Base-by-base conservation (phyloP, 2,888 invertebrate genomes). In the Fragum sueziense region DNA sequence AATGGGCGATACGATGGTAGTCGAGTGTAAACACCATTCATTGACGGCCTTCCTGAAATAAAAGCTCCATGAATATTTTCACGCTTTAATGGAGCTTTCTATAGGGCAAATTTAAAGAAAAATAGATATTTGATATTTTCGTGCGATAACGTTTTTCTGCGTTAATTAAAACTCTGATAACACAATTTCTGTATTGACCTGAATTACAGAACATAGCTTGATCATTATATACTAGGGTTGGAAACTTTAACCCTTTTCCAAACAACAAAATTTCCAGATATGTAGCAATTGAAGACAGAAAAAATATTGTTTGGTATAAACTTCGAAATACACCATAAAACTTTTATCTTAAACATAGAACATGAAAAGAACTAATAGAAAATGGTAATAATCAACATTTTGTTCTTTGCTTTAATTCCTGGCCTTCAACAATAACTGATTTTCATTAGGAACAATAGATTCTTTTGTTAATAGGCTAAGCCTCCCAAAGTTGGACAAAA, bases 21-120 rank as follows among this genome's bases (percentile, higher is more conserved):
- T 65, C 65, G 34, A 65, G 65, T 65, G 65, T 65, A 29, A 69
- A 69, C 33, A 47, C n/a, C 29, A 52, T 69, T 52, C 69, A 69
- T 29, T 51, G 31, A 20, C 52, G 27, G 69, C 17, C 41, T 33
- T 71, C 41, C 71, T 67, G 74, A 79, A 74, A 74, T 74, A 74
- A 74, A 71, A 74, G 79, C 72, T 72, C 62, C 79, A 75, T 80
- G 80, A 76, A 80, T 76, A 80, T 76, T 80, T 80, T 76, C 76
- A 76, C 70, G 80, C 70, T 47, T 70, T 57, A 25, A 27, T n/a
- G 33, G 22, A 37, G 51, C 22, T 33, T 54, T 62, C 37, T 52
- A 69, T 74, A 27, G 54, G 31, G 33, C 41, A 65, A 31, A 59
- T 59, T 69, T 59, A 62, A 62, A 51, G 73, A 73, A 65, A 73